phyloP scores from a whole-genome alignment of 2,888 invertebrate genomes.

The Leptura quadrifasciata region DNA sequence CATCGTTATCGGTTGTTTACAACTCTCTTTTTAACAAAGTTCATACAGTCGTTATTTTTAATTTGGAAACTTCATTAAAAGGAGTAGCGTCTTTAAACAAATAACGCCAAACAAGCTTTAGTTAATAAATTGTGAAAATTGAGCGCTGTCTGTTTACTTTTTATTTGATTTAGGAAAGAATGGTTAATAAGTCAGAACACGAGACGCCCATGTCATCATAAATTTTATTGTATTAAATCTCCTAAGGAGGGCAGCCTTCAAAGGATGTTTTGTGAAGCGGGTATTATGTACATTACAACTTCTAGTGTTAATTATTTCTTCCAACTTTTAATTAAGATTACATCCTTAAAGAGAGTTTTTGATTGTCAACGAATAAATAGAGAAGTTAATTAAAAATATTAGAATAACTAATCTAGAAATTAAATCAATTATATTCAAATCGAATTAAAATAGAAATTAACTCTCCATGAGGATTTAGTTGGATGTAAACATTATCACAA shows the following conservation, averaged over 20 bases:
- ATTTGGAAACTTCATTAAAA: conserved; percentile 24
- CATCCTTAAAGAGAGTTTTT: conserved; percentile 1
- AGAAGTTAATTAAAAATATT: conserved; percentile 14
- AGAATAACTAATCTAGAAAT: not conserved
- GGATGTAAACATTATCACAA: no score
- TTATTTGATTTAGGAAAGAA: conserved; percentile 11
- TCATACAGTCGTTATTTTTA: conserved; percentile 13
- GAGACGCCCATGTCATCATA: not conserved
- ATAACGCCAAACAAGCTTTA: not conserved
- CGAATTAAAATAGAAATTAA: no score
- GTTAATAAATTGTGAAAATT: conserved; percentile 12
- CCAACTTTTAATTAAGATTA: conserved; percentile 15
- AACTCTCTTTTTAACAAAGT: conserved; percentile 7
- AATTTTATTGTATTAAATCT: conserved; percentile 14
- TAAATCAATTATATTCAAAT: no score
- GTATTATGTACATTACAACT: not conserved
- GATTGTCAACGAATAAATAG: not conserved
- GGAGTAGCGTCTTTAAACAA: not conserved
- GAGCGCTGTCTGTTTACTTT: conserved; percentile 9
- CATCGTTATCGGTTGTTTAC: conserved; percentile 19
- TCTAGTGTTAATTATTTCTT: conserved; percentile 7
- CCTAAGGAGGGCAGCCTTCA: not conserved
- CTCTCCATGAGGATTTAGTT: no score
- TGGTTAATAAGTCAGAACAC: conserved; percentile 24
- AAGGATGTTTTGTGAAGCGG: conserved; percentile 3